Evolutionary conservation across 1,140 invertebrate species (phyloP).

Genomic region (Diorhabda carinulata): DNA sequence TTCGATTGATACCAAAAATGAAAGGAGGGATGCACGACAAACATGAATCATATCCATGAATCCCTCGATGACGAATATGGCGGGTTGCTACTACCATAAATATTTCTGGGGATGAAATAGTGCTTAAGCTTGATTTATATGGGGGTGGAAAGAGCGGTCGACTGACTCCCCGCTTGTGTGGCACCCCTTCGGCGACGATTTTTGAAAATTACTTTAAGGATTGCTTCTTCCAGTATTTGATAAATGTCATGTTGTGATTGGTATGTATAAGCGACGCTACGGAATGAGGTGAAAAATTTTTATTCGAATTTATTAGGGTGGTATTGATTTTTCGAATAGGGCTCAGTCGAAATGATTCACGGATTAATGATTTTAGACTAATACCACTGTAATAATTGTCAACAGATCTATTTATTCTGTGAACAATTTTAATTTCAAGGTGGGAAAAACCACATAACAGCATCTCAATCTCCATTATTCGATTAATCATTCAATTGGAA

Average conservation of each 20-base stretch:
- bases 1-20: conserved; percentile 2
- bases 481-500: too few species aligned
- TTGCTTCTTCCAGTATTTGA: background rate
- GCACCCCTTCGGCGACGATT: background rate
- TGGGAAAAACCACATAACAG: too few species aligned
- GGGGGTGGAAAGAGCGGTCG: background rate
- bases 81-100: background rate
- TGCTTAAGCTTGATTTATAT: conserved; percentile 2
- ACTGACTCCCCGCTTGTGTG: background rate
- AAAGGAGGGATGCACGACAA: background rate
- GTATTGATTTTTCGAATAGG: too few species aligned
- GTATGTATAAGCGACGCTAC: too few species aligned
- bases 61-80: background rate
- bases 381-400: too few species aligned
- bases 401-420: too few species aligned
- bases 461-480: too few species aligned
- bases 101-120: background rate
- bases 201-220: background rate
- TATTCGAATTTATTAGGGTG: too few species aligned
- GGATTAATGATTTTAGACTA: too few species aligned
- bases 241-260: background rate
- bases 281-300: too few species aligned
- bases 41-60: background rate
- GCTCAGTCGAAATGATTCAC: too few species aligned
- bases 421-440: too few species aligned